These are phyloP conservation scores for Meriones psammophilus DNA, from an alignment of 2,797 vertebrate species.

Conservation along the genomic window DNA sequence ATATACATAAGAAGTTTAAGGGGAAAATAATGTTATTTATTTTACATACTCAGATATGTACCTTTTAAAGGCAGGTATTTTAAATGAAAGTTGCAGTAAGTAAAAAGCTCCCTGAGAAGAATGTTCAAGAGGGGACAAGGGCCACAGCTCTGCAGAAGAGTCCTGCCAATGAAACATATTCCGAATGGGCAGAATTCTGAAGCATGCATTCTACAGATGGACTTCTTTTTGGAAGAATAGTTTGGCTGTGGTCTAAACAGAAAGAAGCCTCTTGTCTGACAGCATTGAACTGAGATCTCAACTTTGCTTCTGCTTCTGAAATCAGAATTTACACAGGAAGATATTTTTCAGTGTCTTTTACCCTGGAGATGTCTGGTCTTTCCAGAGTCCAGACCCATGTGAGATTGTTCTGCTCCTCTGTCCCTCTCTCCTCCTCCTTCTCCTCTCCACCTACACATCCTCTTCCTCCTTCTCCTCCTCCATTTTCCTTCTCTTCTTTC, in stretches of 20 bases:
- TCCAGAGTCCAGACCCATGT: background rate
- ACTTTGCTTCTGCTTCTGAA: background rate
- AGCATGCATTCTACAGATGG: background rate
- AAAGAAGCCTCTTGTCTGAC: background rate
- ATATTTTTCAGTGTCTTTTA: background rate
- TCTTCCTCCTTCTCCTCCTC: background rate
- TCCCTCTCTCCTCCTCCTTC: too few species aligned
- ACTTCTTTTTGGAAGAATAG: background rate
- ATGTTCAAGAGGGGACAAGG: background rate
- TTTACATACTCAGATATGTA: background rate
- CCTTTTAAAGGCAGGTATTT: background rate
- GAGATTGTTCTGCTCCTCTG: background rate
- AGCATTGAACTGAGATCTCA: background rate
- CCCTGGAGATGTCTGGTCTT: background rate
- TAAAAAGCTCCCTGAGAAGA: background rate
- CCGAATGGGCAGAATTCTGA: background rate
- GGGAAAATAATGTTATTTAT: background rate
- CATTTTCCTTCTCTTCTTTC: background rate
- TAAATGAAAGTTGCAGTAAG: background rate
- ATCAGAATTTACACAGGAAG: background rate
- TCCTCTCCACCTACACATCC: background rate
- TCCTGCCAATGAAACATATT: background rate
- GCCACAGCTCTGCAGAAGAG: background rate
- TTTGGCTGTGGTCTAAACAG: background rate
- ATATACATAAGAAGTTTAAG: background rate